Percentiles rank a stretch among this genome's conserved stretches.
phyloP scores from a whole-genome alignment of 1,140 invertebrate species.

The Cyclargus thomasi region DNA sequence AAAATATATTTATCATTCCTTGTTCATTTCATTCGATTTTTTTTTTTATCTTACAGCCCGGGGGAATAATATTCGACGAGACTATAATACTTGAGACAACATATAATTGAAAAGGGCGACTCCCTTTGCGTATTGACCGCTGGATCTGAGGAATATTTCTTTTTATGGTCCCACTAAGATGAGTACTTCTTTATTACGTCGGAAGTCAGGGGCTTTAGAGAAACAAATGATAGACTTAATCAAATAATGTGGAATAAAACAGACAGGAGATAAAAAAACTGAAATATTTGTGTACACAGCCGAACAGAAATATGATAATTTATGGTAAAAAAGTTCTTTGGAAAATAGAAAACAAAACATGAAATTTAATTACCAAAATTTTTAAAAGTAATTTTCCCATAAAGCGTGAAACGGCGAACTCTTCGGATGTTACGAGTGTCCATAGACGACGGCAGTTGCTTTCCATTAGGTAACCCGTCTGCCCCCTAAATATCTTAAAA shows the following conservation, averaged over 20 bases:
- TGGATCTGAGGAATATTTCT: not conserved
- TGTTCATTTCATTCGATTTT: not conserved
- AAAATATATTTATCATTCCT: not conserved
- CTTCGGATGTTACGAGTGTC: too few species aligned
- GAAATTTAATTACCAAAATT: too few species aligned
- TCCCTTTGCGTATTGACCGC: not conserved
- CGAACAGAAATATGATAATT: too few species aligned
- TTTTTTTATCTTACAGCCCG: not conserved
- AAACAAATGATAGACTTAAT: not conserved
- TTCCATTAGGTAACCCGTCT: too few species aligned
- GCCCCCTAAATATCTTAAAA: too few species aligned
- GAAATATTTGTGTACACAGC: too few species aligned
- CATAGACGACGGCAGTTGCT: too few species aligned
- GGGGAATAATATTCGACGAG: not conserved
- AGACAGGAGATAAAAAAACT: too few species aligned
- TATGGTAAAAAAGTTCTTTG: too few species aligned
- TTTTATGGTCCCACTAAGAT: not conserved
- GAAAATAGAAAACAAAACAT: too few species aligned
- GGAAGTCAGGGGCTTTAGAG: not conserved
- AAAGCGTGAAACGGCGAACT: too few species aligned
- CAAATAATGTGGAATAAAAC: not conserved
- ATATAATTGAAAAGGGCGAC: not conserved
- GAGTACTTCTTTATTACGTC: not conserved
- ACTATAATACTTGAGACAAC: constrained; percentile 3
- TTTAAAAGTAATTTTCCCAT: too few species aligned